phyloP scores from a whole-genome alignment of 2,113 vertebrate genomes.

The Indicator maculatus region DNA sequence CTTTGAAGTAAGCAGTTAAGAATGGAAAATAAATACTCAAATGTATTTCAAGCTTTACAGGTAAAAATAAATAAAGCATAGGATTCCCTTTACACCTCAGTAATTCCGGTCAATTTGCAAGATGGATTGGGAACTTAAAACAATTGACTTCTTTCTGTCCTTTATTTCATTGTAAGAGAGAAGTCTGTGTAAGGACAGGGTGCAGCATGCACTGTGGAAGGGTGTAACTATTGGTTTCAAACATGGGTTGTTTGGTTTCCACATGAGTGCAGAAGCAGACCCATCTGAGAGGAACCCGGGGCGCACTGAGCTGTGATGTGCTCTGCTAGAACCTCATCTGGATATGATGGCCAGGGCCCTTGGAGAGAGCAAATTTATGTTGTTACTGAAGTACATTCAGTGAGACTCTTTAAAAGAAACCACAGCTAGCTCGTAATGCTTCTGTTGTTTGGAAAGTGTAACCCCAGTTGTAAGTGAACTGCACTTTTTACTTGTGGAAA shows the following conservation, averaged over 20 bases:
- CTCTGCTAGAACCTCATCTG: background rate
- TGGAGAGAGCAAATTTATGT: background rate
- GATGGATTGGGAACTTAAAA: background rate
- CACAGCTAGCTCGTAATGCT: background rate
- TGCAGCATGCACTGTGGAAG: background rate
- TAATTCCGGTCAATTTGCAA: background rate
- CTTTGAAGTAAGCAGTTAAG: background rate
- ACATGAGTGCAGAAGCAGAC: background rate
- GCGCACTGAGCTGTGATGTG: accelerated
- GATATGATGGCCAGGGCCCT: background rate
- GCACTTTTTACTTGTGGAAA: background rate
- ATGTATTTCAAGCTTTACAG: background rate
- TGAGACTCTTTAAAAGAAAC: background rate
- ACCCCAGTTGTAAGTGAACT: background rate
- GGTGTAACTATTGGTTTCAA: accelerated
- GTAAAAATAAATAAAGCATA: background rate
- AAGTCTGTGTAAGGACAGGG: background rate
- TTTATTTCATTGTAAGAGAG: background rate
- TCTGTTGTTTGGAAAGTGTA: background rate
- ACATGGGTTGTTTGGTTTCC: background rate
- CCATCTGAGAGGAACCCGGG: background rate
- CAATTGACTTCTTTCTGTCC: background rate
- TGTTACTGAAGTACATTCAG: background rate
- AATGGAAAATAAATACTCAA: background rate
- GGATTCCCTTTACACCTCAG: background rate